Base-by-base conservation (phyloP, 2,797 vertebrate genomes). In the Karalla daura region DNA sequence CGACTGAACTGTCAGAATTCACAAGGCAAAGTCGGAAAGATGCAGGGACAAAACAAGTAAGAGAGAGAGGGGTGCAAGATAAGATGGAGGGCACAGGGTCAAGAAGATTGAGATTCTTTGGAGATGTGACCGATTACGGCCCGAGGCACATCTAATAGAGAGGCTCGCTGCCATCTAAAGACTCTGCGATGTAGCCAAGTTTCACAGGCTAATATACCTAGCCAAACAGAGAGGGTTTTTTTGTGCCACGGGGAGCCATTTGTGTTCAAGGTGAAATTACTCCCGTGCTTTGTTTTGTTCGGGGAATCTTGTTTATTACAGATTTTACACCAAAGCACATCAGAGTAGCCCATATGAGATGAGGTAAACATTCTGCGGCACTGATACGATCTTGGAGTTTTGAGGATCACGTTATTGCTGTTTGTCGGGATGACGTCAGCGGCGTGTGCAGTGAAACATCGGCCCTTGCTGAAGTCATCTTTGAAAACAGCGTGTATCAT, bases 101-200 rank as follows among this genome's bases (percentile, higher is more conserved):
- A 40, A 12, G 23, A 45, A 59, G 39, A 33, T 53, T 25, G 15
- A 40, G 65, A 75, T 75, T 62, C 64, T 56, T 79, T 72, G 24
- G 6, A 84, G 74, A 66, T 78, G 78, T 69, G 59, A 33, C 18
- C 41, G 69, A 76, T 75, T 50, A 67, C 59, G 37, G 68, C 43
- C 46, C 2, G 24, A 68, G 41, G 45, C 63, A 33, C 25, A 63
- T 37, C 40, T 63, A 70, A 67, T 21, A 49, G 56, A 75, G 45
- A 76, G 24, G 5, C 21, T 81, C 70, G 23, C 49, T 17, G 24
- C 23, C 30, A 70, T 71, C 63, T 59, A 46, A 85, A 78, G 63
- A 53, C 51, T 32, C 44, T 6, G 51, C 36, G 51, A 67, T 60
- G 32, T 54, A 63, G 47, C 13, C 20, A 73, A 46, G 33, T 52